Evolutionary conservation across 1,140 invertebrate genomes (phyloP).

Genomic region (Danaus melanippus): DNA sequence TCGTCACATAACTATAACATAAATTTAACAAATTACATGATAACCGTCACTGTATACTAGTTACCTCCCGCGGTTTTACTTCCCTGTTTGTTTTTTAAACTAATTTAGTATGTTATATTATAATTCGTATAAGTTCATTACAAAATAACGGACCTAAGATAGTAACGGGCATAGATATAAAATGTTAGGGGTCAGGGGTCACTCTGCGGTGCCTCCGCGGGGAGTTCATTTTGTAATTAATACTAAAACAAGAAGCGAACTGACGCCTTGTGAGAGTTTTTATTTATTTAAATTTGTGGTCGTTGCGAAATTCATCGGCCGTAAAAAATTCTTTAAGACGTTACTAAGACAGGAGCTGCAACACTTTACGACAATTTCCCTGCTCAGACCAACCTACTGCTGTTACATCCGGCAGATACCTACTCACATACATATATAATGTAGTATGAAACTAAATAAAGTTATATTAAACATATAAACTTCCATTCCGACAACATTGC

Average conservation of each 20-base stretch:
- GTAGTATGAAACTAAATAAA: too few species aligned
- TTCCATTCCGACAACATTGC: conserved; percentile 9
- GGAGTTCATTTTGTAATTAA: conserved; percentile 10
- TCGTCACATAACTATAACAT: conserved; percentile 1
- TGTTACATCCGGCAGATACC: too few species aligned
- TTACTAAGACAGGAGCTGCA: neutral
- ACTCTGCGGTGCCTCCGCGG: conserved; percentile 10
- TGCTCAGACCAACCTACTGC: too few species aligned
- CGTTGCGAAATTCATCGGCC: too few species aligned
- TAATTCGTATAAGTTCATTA: conserved; percentile 8
- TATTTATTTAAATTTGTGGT: too few species aligned
- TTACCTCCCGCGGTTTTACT: conserved; percentile 14
- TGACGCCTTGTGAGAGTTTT: too few species aligned
- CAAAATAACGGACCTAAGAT: conserved; percentile 9
- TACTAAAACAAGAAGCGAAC: conserved; percentile 13
- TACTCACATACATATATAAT: too few species aligned
- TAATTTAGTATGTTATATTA: conserved; percentile 5
- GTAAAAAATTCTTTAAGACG: too few species aligned
- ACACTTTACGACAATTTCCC: too few species aligned
- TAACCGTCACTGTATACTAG: conserved; percentile 3
- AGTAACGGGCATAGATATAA: conserved; percentile 1
- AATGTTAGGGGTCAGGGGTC: conserved; percentile 8
- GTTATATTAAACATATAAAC: too few species aligned
- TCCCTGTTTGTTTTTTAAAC: conserved; percentile 7
- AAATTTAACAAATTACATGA: conserved; percentile 1